These are phyloP conservation scores for Hyposoter didymator DNA, from an alignment of 2,888 invertebrate genomes.

Conservation along the genomic window DNA sequence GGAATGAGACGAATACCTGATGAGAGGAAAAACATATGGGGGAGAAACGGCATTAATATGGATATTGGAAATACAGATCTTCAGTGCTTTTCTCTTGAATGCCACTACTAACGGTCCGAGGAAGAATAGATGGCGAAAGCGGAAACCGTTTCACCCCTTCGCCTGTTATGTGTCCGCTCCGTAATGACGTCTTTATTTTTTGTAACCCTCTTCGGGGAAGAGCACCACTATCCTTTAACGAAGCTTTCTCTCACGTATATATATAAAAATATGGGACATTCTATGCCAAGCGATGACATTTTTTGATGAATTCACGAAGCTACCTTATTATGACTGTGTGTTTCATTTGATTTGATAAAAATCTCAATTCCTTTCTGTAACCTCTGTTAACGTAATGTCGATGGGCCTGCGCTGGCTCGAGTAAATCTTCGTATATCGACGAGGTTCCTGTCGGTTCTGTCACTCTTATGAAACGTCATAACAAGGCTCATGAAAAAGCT, in stretches of 20 bases:
- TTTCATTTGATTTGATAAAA: too few species aligned
- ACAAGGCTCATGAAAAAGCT: too few species aligned
- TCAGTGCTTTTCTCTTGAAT: constrained; percentile 41
- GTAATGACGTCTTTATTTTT: constrained; percentile 81
- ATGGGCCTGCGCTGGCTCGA: too few species aligned
- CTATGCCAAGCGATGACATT: background rate
- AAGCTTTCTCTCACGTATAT: constrained; percentile 26
- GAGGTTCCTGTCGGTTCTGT: too few species aligned
- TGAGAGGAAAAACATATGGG: constrained; percentile 43
- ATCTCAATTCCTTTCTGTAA: too few species aligned
- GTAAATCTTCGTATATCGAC: too few species aligned
- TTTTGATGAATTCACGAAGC: too few species aligned
- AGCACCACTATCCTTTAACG: constrained; percentile 41
- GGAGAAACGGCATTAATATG: constrained; percentile 42
- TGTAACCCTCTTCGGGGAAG: constrained; percentile 69
- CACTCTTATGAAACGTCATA: too few species aligned
- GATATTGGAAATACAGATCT: constrained; percentile 59
- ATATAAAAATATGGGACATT: background rate
- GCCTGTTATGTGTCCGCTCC: constrained; percentile 77
- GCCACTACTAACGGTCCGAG: constrained; percentile 17
- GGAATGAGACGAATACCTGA: background rate
- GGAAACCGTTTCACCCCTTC: constrained; percentile 63
- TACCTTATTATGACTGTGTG: too few species aligned
- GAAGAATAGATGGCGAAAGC: constrained; percentile 10
- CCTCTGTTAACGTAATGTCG: too few species aligned